Evolutionary conservation across 1,140 invertebrate genomes (phyloP), one percentile per base, ranked within the genome.

Genomic region (Sycophila sp.): DNA sequence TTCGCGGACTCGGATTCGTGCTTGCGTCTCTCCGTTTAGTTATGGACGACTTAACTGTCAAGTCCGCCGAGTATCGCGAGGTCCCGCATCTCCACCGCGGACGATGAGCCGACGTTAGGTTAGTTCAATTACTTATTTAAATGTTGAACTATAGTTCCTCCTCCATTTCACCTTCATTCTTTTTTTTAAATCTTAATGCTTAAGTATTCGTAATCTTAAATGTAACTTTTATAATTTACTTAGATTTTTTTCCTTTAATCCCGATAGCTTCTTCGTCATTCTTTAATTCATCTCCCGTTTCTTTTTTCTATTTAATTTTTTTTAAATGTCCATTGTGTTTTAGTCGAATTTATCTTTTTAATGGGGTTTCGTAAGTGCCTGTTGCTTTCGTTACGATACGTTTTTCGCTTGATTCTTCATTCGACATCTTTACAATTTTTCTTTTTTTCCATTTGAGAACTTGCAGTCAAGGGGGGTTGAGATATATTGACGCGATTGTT

Each of bases 141-240:
- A 81, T 82, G 77, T 82, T 78, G 77, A 80, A 80, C 81, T 83
- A 83, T 81, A 83, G 74, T 82, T 81, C 81, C 70, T 78, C 75
- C 73, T 80, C 77, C 77, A 73, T 68, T 73, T 71, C 69, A 76
- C 69, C 71, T 73, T 72, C 70, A 71, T 71, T 76, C 69, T 73
- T 73, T 72, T 71, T 74, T 73, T 75, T 77, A n/a, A 72, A 65
- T 74, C 76, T 82, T 82, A 80, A 78, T 78, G 77, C 80, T 79
- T 84, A 82, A 83, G 81, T 84, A 84, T 78, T 75, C 78, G 81
- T 85, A 80, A 83, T 74, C 80, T 84, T 85, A 83, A 73, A 76
- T 77, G 68, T 82, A 83, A 82, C 53, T 70, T n/a, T 73, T 75
- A 78, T 75, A 32, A 40, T 74, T 72, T 75, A 69, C 40, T 45